Base-by-base conservation (phyloP, 2,888 invertebrate genomes). In the Cyclophora albipunctata region DNA sequence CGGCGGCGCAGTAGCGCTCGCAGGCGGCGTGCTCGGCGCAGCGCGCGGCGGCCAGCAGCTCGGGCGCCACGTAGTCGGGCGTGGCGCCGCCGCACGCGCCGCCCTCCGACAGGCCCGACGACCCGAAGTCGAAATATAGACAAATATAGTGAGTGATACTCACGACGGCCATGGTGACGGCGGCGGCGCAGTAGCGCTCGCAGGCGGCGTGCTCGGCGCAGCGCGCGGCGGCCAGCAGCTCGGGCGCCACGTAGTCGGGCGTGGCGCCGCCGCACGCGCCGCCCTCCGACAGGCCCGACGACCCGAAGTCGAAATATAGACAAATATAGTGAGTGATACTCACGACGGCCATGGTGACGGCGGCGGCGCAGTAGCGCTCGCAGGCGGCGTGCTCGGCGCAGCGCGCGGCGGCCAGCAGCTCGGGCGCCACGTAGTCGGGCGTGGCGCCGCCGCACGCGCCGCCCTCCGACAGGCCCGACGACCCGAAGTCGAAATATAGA, bases 41-140 rank as follows among this genome's bases (percentile, higher is more conserved):
- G 67, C 82, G 92, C 66, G 94, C 91, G 3, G 93, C 92, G 51
- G 92, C 91, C 56, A 96, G 81, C 50, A 96, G 90, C 83, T 96
- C 96, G 0, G 96, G 96, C 40, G 96, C 95, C 61, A 95, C 93
- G 81, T 96, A 96, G 82, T 96, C 95, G 0, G 96, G 93, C 1
- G 96, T 96, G 69, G 91, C 91, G 44, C 91, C 89, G 87, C 42
- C 81, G 46, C 77, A 68, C 2, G 91, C 90, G 7, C 92, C 92
- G 60, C 91, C 90, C 34, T 90, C 82, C 51, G 92, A 90, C 53
- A 96, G 79, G 7, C 92, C 92, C n/a, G 93, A 93, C 52, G 95
- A 96, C 0, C 96, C 95, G 90, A 96, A 93, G 88, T 94, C 94
- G 3, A n/a, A n/a, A n/a, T n/a, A n/a, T n/a, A n/a, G n/a, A n/a